Base-by-base conservation (phyloP, 2,113 vertebrate species). In the Struthio camelus region DNA sequence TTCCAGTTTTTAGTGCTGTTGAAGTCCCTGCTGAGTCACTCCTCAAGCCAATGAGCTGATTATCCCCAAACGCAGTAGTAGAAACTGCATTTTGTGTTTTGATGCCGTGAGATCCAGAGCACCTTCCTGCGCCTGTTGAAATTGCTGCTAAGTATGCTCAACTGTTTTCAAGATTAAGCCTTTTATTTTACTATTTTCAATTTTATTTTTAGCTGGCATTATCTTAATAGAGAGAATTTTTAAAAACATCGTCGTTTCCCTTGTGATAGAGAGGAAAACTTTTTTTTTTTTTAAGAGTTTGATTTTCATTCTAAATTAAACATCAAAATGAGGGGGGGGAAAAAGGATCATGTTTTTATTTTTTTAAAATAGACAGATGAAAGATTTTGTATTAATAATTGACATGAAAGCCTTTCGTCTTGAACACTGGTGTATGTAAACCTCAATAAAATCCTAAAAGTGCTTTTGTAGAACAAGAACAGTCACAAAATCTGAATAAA, bases 241-340 rank as follows among this genome's bases (percentile, higher is more conserved):
- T 95, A 79, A 97, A 95, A 97, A 87, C 84, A 94, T 90, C 27
- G 42, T 84, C 50, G 86, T 95, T 97, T 97, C 95, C 95, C 95
- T 89, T 94, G 86, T 94, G 96, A 97, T 97, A 96, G 76, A 51
- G 75, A 80, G 58, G 46, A 91, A 94, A 96, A 93, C 93, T 95
- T 97, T 97, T 94, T 92, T 65, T 75, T 58, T 34, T 59, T 77
- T 84, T 91, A 89, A 94, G 80, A 97, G 92, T 94, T 97, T 89
- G 86, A 96, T 97, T 97, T 97, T 97, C 91, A 94, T 97, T 97
- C 94, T 97, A 97, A 97, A 97, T 96, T 97, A 97, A 97, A 97
- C 96, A 97, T 97, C 94, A 96, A 96, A 97, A 94, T 94, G 75
- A 85, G 66, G 56, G 27, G 53, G 53, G 79, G 38, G 73, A 84